Conservation (phyloP, 1,140 invertebrate genomes). For the Polyergus mexicanus region DNA sequence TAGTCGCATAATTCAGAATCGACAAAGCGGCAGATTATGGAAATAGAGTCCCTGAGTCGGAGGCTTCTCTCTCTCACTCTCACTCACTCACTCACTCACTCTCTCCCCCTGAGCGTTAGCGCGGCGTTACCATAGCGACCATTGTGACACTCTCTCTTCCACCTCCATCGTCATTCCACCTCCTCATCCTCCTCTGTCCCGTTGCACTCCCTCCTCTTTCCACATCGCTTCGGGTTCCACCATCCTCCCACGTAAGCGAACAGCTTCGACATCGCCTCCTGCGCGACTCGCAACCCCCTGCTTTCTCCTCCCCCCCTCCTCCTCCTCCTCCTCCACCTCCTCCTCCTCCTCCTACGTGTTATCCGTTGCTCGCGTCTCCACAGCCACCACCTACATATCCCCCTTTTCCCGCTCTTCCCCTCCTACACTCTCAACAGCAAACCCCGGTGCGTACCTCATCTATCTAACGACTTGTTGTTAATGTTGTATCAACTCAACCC, state of each 20-base stretch:
- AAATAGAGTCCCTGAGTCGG: conserved; percentile 85
- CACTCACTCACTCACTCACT: conserved; percentile 52
- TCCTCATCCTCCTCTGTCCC: conserved; percentile 47
- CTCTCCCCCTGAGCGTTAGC: conserved; percentile 51
- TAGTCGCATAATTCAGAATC: conserved; percentile 86
- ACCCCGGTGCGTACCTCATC: conserved; percentile 77
- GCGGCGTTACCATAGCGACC: conserved; percentile 77
- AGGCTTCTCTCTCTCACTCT: conserved; percentile 70
- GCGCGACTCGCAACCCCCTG: conserved; percentile 80
- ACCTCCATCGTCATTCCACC: conserved; percentile 61
- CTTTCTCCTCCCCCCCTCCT: conserved; percentile 72
- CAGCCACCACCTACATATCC: conserved; percentile 55
- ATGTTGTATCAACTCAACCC: conserved; percentile 83
- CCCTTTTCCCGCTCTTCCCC: conserved; percentile 48
- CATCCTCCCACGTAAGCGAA: conserved; percentile 54
- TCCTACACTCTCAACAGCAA: conserved; percentile 70
- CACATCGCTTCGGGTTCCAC: conserved; percentile 59
- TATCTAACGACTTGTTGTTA: conserved; percentile 84
- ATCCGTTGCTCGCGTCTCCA: conserved; percentile 56
- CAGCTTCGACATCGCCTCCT: conserved; percentile 61
- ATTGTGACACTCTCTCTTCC: conserved; percentile 77
- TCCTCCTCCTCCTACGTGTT: conserved; percentile 60
- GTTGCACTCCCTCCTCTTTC: conserved; percentile 61
- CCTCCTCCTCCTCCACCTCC: conserved; percentile 53
- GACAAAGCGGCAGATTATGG: conserved; percentile 86